Evolutionary conservation across 1,140 invertebrate species (phyloP), one percentile per base, ranked within the genome.

Genomic region (Brachionus rotundiformis): DNA sequence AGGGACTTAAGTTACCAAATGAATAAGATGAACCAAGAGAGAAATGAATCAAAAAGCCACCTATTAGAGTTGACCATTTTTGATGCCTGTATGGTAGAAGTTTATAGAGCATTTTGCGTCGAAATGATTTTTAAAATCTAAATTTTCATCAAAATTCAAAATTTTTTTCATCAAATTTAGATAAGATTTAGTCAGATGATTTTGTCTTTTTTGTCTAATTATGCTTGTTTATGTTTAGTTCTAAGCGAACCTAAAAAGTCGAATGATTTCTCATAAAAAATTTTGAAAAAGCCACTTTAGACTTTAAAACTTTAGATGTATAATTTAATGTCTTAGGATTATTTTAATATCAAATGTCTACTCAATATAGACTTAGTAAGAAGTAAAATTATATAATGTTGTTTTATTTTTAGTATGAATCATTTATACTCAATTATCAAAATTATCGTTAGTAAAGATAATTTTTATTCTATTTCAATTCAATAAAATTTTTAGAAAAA

Each of bases 1-100:
- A 90, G 5, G 89, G 88, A 61, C 84, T 88, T 82, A 90, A 84
- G 76, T 89, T 89, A 3, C 77, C 77, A 11, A 80, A 61, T 25
- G 47, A 36, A 41, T 80, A 80, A n/a, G 29, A 65, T 19, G 49
- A 41, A 19, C 77, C 77, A 10, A 80, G 41, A 3, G 77, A 23
- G 8, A 80, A 65, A 41, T 80, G 77, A 39, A 80, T 80, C 7
- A 80, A 29, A 8, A 80, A 27, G n/a, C 77, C 77, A 31, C 77
- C 77, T 19, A 80, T 3, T 61, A 80, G 2, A 31, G 77, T 80
- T 33, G 36, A 16, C 73, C 73, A 77, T 77, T 59, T 77, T 77
- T 77, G 47, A 25, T 59, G 44, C 8, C 7, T 8, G 1, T 29
- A n/a, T 27, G 73, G 73, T 23, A 77, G 11, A 11, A 75, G 71